phyloP scores from a whole-genome alignment of 2,113 vertebrate genomes.

The Brienomyrus brachyistius region DNA sequence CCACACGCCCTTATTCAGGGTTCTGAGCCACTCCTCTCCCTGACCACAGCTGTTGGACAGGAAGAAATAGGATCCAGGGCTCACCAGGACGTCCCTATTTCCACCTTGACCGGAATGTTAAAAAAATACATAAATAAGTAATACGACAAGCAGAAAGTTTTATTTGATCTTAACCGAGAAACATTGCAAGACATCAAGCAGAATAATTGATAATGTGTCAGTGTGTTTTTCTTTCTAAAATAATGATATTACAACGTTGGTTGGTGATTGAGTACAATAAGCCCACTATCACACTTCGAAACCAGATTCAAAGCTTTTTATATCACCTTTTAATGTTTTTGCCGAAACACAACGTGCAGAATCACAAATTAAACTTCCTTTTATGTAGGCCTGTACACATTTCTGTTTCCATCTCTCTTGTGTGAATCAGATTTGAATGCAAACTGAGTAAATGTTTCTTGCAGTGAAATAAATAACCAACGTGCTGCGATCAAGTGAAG shows the following conservation, averaged over 20 bases:
- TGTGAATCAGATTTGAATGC: neutral
- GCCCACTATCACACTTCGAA: neutral
- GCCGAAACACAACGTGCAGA: neutral
- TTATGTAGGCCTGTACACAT: neutral
- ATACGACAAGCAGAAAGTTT: neutral
- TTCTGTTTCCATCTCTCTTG: neutral
- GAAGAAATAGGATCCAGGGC: constrained; percentile 69
- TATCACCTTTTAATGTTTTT: neutral
- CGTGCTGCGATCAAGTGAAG: neutral
- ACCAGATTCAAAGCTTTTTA: neutral
- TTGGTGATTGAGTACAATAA: neutral
- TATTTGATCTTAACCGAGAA: neutral
- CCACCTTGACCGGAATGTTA: constrained; percentile 23
- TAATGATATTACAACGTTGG: neutral
- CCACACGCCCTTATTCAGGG: constrained; percentile 65
- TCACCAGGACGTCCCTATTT: constrained; percentile 67
- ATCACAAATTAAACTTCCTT: too few species aligned
- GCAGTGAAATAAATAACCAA: neutral
- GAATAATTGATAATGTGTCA: neutral
- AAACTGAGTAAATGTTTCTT: neutral
- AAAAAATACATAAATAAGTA: neutral
- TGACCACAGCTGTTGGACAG: constrained; percentile 68
- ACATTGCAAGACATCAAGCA: neutral
- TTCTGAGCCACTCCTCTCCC: constrained; percentile 68
- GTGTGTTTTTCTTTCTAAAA: neutral